phyloP scores from a whole-genome alignment of 2,797 vertebrate genomes.

The Rhinogobio ventralis region DNA sequence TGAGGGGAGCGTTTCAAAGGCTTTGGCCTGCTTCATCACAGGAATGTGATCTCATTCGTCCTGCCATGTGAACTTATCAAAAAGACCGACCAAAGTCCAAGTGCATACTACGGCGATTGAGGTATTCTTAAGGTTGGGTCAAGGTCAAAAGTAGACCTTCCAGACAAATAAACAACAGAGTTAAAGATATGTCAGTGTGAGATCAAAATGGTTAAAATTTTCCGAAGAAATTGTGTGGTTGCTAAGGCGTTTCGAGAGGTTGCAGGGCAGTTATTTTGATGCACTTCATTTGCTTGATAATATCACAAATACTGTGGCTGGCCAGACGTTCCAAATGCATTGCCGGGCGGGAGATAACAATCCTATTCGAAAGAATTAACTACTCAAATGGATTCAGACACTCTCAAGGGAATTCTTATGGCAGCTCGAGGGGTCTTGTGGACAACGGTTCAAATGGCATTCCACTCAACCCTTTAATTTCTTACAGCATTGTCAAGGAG shows the following conservation, averaged over 20 bases:
- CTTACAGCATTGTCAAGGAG: constrained; percentile 15
- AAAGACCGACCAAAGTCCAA: constrained; percentile 50
- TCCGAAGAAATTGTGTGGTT: not conserved
- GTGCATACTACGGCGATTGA: constrained; percentile 7
- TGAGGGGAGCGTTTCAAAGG: constrained; percentile 19
- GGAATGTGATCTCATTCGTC: constrained; percentile 2
- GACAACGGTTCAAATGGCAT: constrained; percentile 25
- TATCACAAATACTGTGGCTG: not conserved
- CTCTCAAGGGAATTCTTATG: not conserved
- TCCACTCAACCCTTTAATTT: constrained; percentile 38
- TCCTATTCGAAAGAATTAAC: constrained; percentile 29
- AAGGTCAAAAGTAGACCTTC: not conserved
- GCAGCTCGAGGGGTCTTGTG: constrained; percentile 32
- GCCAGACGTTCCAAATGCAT: not conserved
- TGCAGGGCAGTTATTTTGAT: not conserved
- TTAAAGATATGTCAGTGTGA: not conserved
- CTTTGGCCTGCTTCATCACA: constrained; percentile 23
- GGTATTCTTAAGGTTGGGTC: not conserved
- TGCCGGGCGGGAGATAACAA: not conserved
- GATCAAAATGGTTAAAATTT: not conserved
- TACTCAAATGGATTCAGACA: constrained; percentile 14
- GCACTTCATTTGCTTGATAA: constrained; percentile 14
- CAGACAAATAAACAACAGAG: not conserved
- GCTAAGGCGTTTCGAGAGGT: not conserved
- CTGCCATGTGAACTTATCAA: constrained; percentile 43